Percentiles rank a stretch among this genome's conserved stretches.
These are phyloP conservation scores for Myiothlypis chrysogaster DNA, from an alignment of 2,797 vertebrate species.

Conservation along the genomic window DNA sequence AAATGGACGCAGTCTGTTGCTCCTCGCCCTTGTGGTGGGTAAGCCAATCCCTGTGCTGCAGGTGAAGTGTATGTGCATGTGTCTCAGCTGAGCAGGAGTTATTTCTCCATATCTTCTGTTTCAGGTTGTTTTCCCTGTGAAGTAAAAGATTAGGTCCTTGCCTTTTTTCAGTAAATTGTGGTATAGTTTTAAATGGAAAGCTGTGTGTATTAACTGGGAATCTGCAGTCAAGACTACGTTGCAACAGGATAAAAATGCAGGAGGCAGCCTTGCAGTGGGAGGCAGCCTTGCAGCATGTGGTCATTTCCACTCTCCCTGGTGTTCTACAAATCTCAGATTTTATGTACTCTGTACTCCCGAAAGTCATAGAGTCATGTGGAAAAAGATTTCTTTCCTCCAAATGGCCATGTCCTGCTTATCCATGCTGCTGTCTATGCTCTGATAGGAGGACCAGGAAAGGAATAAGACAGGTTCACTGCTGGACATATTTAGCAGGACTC, in stretches of 20 bases:
- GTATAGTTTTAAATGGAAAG: background rate
- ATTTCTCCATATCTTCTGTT: background rate
- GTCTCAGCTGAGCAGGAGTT: background rate
- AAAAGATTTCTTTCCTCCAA: background rate
- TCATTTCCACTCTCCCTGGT: background rate
- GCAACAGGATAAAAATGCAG: background rate
- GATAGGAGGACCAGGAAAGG: background rate
- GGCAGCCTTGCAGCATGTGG: background rate
- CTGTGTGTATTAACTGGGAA: background rate
- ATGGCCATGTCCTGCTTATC: background rate
- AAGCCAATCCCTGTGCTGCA: background rate
- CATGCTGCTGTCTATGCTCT: background rate
- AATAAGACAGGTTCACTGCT: background rate
- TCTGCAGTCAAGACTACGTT: background rate
- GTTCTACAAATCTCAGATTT: background rate
- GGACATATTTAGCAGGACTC: background rate
- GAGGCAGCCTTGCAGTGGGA: background rate
- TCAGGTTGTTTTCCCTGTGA: background rate
- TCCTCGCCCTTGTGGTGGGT: background rate
- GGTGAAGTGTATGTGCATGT: background rate
- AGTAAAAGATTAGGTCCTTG: background rate
- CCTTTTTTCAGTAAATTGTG: background rate
- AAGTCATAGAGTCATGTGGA: background rate
- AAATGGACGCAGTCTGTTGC: background rate
- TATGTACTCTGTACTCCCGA: rapidly evolving